phyloP scores from a whole-genome alignment of 1,140 invertebrate genomes.

The Drosophila kanapiae region DNA sequence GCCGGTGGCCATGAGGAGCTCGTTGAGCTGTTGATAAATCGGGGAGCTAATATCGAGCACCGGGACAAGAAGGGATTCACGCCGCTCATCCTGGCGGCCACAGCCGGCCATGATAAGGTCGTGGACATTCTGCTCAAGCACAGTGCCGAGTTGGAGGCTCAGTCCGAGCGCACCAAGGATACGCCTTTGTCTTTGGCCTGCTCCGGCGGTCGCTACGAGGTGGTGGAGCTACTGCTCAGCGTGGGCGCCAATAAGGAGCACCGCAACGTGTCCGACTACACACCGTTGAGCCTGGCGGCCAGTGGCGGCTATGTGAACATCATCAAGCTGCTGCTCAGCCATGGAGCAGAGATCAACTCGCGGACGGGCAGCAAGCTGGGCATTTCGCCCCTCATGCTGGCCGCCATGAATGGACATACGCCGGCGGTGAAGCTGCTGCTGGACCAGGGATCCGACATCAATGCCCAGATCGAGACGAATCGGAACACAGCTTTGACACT shows the following conservation, averaged over 20 bases:
- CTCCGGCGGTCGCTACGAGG: conserved; percentile 98
- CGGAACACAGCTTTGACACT: conserved; percentile 99
- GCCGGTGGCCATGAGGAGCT: conserved; percentile 98
- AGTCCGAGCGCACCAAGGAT: conserved; percentile 99
- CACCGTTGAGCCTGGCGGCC: conserved; percentile 98
- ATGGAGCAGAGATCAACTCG: conserved; percentile 99
- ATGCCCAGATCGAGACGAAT: conserved; percentile 99
- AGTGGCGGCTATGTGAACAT: conserved; percentile 99
- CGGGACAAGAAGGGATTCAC: conserved; percentile 99
- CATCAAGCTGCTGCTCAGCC: conserved; percentile 95
- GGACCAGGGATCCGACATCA: conserved; percentile 99
- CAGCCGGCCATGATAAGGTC: conserved; percentile 97
- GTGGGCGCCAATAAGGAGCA: conserved; percentile 99
- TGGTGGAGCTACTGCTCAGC: conserved; percentile 96
- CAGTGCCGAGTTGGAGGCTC: conserved; percentile 98
- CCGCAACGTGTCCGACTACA: conserved; percentile 99
- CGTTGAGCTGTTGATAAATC: conserved; percentile 94
- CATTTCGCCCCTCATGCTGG: conserved; percentile 99
- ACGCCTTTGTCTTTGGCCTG: conserved; percentile 98
- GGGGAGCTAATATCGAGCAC: conserved; percentile 98
- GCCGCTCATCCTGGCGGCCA: conserved; percentile 98
- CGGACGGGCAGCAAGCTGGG: conserved; percentile 98
- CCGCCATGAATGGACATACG: conserved; percentile 99
- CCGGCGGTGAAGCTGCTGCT: conserved; percentile 95
- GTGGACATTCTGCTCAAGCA: conserved; percentile 97